Evolutionary conservation across 2,113 vertebrate species (phyloP), one percentile per base, ranked within the genome.

Genomic region (Cyprinodon variegatus): DNA sequence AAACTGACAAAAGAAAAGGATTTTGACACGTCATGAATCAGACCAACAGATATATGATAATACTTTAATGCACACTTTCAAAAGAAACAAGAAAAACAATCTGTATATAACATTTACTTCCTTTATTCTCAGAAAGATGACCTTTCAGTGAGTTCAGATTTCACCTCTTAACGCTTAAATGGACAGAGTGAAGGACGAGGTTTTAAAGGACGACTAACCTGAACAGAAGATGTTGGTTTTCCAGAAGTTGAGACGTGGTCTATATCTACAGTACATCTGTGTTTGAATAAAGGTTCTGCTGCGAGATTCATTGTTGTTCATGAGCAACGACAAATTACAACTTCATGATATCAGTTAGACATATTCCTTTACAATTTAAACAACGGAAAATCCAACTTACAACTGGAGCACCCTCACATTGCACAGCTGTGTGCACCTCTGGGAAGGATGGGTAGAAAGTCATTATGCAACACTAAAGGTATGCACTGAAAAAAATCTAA

Each of bases 201-300:
- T 3, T 62, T 60, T 29, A 68, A 63, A 36, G 66, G 60, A 39
- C 43, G 41, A 4, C 50, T 45, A 4, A 48, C 74, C 53, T 38
- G 43, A 72, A 68, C 43, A 20, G 13, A 74, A 76, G 11, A 20
- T 40, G 62, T 17, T 46, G 29, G 60, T 66, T 75, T 80, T 65
- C 68, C 57, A 46, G 43, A 53, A 48, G 62, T 73, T 70, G 46
- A 71, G 76, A 46, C 3, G 50, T 7, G 7, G n/a, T n/a, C 50
- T 14, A 9, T 14, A 9, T 84, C 77, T 39, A 81, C 60, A 48
- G 41, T 5, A 14, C 65, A 38, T 48, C 11, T 17, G 46, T 81
- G 66, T 81, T 83, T 79, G 50, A 66, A 86, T 91, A 90, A 91
- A 90, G 89, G 86, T 86, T 89, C 38, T 74, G 71, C n/a, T 89